Evolutionary conservation across 2,888 invertebrate species (phyloP), one percentile per base, ranked within the genome.

Genomic region (Eustalomyia histrio): DNA sequence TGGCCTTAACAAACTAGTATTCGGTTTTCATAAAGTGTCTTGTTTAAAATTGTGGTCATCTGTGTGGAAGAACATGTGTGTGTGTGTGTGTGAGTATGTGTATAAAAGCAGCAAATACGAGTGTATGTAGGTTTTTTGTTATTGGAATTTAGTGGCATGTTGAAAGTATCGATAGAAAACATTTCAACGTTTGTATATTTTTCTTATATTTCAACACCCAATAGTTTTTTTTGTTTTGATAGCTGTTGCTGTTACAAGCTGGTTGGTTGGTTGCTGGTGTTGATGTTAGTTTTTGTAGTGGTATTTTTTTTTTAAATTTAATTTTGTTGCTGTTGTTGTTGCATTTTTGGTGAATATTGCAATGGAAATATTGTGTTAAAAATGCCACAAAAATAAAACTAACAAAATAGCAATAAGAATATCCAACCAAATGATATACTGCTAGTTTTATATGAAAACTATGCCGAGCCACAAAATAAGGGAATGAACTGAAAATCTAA

Each of bases 331-430:
- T 76, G 74, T 69, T n/a, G 10, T 14, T 29, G 29, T 29, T 29
- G 52, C 43, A n/a, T 63, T 65, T 61, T 35, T 57, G 43, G n/a
- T 65, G 79, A 64, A 68, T 61, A 35, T 69, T 71, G 69, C 71
- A 75, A 71, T 39, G 55, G 58, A 80, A 73, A 76, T 76, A 73
- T 73, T 80, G 76, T 74, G 65, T 76, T 74, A 69, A 58, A 43
- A 76, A 74, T 65, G 39, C 73, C 80, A 74, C 68, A 71, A 69
- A 68, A 76, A 72, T 58, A 16, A 76, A 76, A 68, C 43, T 33
- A 24, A 52, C 57, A n/a, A 7, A 55, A 47, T 6, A 29, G 29
- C 29, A 29, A 29, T 7, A 29, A 29, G 8, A n/a, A 1, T 52
- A 2, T 24, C 12, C 3, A 43, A 47, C 50, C 24, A 52, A 4